These are phyloP conservation scores for Ovibos moschatus DNA, from an alignment of 2,113 vertebrate species.

Conservation along the genomic window DNA sequence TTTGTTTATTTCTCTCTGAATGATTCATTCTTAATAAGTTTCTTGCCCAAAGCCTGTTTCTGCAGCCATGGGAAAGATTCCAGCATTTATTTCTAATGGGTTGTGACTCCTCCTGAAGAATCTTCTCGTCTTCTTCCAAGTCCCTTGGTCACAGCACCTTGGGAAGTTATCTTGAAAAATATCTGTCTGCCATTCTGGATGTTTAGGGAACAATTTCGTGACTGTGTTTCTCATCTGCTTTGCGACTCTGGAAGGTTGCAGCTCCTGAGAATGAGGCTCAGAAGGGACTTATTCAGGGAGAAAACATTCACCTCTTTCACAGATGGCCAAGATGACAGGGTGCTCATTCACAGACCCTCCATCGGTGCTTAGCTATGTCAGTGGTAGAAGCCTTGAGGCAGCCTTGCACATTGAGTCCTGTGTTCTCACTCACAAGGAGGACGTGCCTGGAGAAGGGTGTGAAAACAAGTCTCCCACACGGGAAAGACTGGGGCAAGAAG, in stretches of 20 bases:
- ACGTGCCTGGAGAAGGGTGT: neutral
- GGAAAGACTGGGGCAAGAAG: neutral
- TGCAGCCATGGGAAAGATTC: neutral
- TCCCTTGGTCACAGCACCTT: neutral
- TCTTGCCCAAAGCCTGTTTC: neutral
- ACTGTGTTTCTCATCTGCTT: neutral
- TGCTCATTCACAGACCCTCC: neutral
- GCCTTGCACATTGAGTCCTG: neutral
- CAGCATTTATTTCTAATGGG: neutral
- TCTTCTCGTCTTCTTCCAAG: neutral
- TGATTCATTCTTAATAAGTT: slow-evolving; percentile 23
- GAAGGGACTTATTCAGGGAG: slow-evolving; percentile 28
- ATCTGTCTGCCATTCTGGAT: neutral
- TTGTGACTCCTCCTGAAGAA: neutral
- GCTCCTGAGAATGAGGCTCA: neutral
- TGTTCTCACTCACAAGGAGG: neutral
- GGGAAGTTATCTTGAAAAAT: neutral
- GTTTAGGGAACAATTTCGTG: neutral
- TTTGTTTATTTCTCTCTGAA: slow-evolving; percentile 49
- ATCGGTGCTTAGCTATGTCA: neutral
- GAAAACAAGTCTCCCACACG: neutral
- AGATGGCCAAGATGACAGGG: neutral
- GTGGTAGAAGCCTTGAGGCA: neutral
- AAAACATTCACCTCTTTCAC: slow-evolving; percentile 27
- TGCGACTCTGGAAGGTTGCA: neutral